Evolutionary conservation across 2,113 vertebrate genomes (phyloP), one percentile per base, ranked within the genome.

Genomic region (Falcunculus frontatus): DNA sequence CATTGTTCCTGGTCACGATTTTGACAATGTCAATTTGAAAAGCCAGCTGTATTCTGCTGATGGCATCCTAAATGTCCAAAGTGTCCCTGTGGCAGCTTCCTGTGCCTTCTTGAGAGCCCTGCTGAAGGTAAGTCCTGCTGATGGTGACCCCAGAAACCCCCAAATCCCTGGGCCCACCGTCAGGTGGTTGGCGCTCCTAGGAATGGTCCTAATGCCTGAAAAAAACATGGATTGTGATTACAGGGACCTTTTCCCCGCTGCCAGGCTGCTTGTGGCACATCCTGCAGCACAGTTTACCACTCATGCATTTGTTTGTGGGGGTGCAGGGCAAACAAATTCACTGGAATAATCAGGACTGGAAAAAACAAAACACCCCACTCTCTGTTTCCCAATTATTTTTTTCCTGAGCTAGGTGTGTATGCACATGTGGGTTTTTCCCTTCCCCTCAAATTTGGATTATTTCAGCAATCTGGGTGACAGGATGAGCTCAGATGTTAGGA

Each of bases 341-440:
- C 11, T 82, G 49, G 56, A 52, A 56, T 79, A 41, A 68, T 39
- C 0, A 0, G 16, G 73, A 37, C 7, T 56, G 26, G 35, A 52
- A 63, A 74, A 84, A 63, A 35, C 3, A 10, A 63, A 67, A 1
- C 13, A 32, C 37, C 4, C 23, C 29, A 9, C 16, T 73, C 19
- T 23, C 27, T 26, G 4, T 64, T 84, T 57, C n/a, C 57, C 22
- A 19, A 0, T 64, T 68, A 5, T 10, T 26, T 30, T 72, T 25
- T 29, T 50, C 33, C 26, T 3, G 12, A 42, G 3, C 13, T 65
- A 77, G 32, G 29, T 74, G n/a, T 62, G 17, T 41, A 13, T 49
- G 22, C 15, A 37, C 0, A 0, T 41, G 46, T 62, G 23, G 4
- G 2, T 22, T 77, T 86, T 52, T 76, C 49, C 16, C 22, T 84